phyloP scores from a whole-genome alignment of 1,140 invertebrate species.

The Apis mellifera region DNA sequence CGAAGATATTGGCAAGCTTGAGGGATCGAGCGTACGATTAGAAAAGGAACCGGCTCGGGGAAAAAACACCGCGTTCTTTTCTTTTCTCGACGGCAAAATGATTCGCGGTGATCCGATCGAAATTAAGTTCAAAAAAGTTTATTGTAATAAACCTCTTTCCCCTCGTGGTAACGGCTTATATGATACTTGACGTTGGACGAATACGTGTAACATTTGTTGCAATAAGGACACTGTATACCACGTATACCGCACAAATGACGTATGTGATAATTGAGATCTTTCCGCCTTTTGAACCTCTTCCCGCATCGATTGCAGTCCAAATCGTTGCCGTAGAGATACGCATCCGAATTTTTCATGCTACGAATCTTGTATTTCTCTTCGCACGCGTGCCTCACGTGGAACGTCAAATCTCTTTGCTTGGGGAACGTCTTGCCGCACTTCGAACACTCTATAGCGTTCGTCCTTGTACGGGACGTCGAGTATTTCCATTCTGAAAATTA shows the following conservation, averaged over 20 bases:
- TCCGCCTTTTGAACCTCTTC: constrained; percentile 68
- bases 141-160: constrained; percentile 42
- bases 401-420: constrained; percentile 10
- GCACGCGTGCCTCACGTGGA: constrained; percentile 27
- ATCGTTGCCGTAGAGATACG: background rate
- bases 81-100: too few species aligned
- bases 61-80: too few species aligned
- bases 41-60: too few species aligned
- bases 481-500: constrained; percentile 32
- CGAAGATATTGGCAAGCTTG: too few species aligned
- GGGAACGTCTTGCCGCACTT: constrained; percentile 25
- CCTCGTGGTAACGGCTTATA: constrained; percentile 52
- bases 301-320: constrained; percentile 64
- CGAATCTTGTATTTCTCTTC: constrained; percentile 5
- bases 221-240: constrained; percentile 50
- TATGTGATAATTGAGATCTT: constrained; percentile 66
- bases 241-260: constrained; percentile 57
- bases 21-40: too few species aligned
- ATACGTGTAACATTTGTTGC: constrained; percentile 50
- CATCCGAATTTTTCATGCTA: background rate
- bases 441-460: background rate
- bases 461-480: constrained; percentile 3
- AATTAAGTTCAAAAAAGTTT: constrained; percentile 12
- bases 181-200: constrained; percentile 56
- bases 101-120: too few species aligned